Evolutionary conservation across 2,113 vertebrate genomes (phyloP).

Genomic region (Tinamus guttatus): DNA sequence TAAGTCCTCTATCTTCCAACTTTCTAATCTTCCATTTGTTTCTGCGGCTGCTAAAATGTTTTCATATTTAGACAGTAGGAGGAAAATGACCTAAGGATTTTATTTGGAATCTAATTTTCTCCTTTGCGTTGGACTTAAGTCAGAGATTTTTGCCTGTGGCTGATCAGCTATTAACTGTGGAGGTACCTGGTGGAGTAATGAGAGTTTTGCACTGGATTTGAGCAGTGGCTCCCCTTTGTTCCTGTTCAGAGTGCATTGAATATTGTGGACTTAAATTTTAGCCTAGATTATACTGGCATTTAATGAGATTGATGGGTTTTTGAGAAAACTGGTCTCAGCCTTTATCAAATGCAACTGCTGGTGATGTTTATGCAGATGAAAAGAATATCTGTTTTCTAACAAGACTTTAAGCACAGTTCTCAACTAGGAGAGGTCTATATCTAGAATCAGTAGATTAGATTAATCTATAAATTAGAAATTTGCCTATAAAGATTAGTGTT

Average conservation of each 20-base stretch:
- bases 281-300: not conserved
- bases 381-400: not conserved
- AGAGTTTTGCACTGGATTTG: not conserved
- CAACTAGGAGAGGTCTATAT: not conserved
- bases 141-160: not conserved
- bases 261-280: not conserved
- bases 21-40: not conserved
- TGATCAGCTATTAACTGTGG: not conserved
- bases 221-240: not conserved
- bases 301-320: not conserved
- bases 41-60: not conserved
- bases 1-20: not conserved
- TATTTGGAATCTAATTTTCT: not conserved
- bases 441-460: not conserved
- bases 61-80: not conserved
- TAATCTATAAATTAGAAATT: not conserved
- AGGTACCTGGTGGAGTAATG: not conserved
- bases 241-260: not conserved
- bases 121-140: not conserved
- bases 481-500: not conserved
- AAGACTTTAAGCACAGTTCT: not conserved
- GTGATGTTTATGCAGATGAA: not conserved
- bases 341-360: not conserved
- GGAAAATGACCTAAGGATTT: not conserved
- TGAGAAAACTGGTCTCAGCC: not conserved